A percentile compares a stretch with the other conserved stretches of the same genome.
Evolutionary conservation across 2,888 invertebrate species (phyloP).

Genomic region (Cheilosia impressa): DNA sequence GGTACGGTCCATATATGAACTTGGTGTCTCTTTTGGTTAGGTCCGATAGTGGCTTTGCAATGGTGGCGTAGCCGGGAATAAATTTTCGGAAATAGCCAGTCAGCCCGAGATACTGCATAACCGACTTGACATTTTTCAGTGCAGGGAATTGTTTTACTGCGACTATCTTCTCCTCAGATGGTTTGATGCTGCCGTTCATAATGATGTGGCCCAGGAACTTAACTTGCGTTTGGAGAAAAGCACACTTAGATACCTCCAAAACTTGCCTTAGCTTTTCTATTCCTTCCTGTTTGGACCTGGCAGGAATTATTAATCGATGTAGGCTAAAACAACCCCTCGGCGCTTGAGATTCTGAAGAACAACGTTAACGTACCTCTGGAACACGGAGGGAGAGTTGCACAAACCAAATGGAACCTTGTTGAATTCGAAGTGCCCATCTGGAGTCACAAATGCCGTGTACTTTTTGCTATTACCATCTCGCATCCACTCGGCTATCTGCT

Average conservation of each 20-base stretch:
- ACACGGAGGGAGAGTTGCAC: constrained; percentile 79
- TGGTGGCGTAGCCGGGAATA: constrained; percentile 55
- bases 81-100: constrained; percentile 64
- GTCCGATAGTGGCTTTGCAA: constrained; percentile 75
- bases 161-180: no score
- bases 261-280: no score
- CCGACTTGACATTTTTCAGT: constrained; percentile 12
- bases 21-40: constrained; percentile 32
- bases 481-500: constrained; percentile 39
- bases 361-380: constrained; percentile 76
- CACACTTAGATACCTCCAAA: no score
- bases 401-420: constrained; percentile 81
- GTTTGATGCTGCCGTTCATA: no score
- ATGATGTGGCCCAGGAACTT: no score
- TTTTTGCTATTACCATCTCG: constrained; percentile 38
- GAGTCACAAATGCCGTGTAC: constrained; percentile 82
- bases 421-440: constrained; percentile 81
- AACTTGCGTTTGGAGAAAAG: no score
- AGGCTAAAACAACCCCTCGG: constrained; percentile 17
- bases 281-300: not conserved
- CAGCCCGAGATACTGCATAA: constrained; percentile 30
- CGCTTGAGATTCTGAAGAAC: constrained; percentile 38
- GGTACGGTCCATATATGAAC: constrained; percentile 33
- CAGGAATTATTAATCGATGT: constrained; percentile 43
- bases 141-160: no score